A percentile compares a stretch with the other conserved stretches of the same genome.
phyloP scores from a whole-genome alignment of 2,113 vertebrate genomes.

The Zosterops lateralis region DNA sequence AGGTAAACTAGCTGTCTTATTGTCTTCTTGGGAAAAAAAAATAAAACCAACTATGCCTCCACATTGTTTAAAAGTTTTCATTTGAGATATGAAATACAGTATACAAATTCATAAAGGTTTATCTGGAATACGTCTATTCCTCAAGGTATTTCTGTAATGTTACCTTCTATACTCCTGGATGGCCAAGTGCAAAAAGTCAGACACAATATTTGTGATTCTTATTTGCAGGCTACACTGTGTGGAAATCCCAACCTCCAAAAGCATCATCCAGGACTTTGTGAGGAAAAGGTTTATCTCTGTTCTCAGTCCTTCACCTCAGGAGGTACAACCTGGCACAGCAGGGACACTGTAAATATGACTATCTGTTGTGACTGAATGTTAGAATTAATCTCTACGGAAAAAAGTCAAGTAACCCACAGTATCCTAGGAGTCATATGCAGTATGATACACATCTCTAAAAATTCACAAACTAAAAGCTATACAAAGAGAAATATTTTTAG shows the following conservation, averaged over 20 bases:
- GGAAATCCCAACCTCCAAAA: background rate
- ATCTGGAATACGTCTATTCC: background rate
- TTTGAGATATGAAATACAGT: background rate
- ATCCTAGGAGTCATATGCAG: background rate
- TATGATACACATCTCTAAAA: background rate
- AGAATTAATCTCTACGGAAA: background rate
- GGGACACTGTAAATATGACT: accelerated
- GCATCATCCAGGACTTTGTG: background rate
- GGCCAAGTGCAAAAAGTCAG: background rate
- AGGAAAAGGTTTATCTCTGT: background rate
- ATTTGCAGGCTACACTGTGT: accelerated
- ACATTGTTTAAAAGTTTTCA: background rate
- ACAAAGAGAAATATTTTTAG: background rate
- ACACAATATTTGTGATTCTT: background rate
- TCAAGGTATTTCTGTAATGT: background rate
- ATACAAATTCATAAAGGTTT: background rate
- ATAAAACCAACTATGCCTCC: background rate
- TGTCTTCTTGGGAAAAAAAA: background rate
- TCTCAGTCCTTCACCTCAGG: background rate
- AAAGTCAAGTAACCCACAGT: background rate
- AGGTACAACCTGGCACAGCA: background rate
- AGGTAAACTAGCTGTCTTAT: background rate
- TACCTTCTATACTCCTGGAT: background rate
- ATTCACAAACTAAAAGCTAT: background rate
- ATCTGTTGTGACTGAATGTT: background rate